Base-by-base conservation (phyloP, 2,888 invertebrate genomes). In the Biston betularia region DNA sequence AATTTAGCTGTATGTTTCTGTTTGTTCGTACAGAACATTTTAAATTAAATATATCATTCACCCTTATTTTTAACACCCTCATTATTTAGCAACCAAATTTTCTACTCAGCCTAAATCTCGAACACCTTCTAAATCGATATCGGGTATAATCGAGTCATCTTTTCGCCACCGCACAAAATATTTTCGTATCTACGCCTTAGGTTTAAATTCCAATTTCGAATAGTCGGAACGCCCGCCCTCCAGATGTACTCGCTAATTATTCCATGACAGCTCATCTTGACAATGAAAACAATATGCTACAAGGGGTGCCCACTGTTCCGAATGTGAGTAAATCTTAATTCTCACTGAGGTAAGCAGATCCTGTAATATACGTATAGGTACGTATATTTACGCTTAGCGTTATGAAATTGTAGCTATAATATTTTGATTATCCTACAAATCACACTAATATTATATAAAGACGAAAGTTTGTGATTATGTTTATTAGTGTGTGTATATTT, bases 231-330 rank as follows among this genome's bases (percentile, higher is more conserved):
- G 76, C 76, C 78, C 71, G 76, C 76, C 78, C 75, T 71, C 63
- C 71, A 72, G 71, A 72, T n/a, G n/a, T 72, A 64, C 71, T 76
- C 79, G 81, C 85, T 85, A 86, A 87, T 87, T 85, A 85, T 86
- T 85, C 80, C 77, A 79, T 82, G 80, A 82, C 84, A 80, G 81
- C 76, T 79, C 84, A 79, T 80, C 78, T 80, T 74, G 72, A 72
- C 64, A 78, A 75, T 78, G 80, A 82, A 84, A 84, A 87, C 86
- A 68, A 56, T 63, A 68, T 68, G 63, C 35, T 57, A 57, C 63
- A 84, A 85, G 81, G 75, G 77, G 63, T 48, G 55, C 55, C 68
- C 74, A 58, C 58, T 69, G 65, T 62, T 45, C 34, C 61, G 52
- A 62, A 49, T 24, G 45, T 65, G 38, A n/a, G 33, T 49, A 12